These are phyloP conservation scores for Drymodes brunneopygia DNA, from an alignment of 2,113 vertebrate species.

Conservation along the genomic window DNA sequence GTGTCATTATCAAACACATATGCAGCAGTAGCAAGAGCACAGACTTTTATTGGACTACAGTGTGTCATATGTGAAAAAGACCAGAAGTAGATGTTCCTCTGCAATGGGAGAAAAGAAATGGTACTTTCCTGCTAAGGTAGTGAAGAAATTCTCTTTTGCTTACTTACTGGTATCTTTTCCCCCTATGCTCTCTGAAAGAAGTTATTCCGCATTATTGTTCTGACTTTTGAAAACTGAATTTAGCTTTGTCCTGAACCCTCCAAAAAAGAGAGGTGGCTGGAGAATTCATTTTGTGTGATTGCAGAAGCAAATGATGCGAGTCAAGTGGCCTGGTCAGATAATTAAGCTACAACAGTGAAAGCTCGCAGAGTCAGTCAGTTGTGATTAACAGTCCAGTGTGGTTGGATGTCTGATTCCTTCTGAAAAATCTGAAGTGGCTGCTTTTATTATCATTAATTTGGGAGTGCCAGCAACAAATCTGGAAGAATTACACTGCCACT, in stretches of 20 bases:
- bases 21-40: neutral
- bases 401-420: neutral
- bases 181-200: neutral
- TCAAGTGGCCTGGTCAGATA: conserved; percentile 45
- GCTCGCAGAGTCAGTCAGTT: neutral
- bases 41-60: neutral
- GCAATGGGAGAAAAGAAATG: neutral
- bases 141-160: neutral
- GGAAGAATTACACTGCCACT: neutral
- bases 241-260: neutral
- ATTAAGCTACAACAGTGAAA: conserved; percentile 47
- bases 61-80: neutral
- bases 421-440: neutral
- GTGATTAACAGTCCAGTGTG: neutral
- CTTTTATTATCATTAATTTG: conserved; percentile 8
- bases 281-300: conserved; percentile 30
- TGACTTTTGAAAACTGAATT: neutral
- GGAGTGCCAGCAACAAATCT: neutral
- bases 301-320: conserved; percentile 37
- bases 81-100: neutral
- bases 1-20: neutral
- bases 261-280: neutral
- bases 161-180: neutral
- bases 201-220: neutral
- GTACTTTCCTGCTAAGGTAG: neutral